Percentiles rank a stretch among this genome's conserved stretches.
These are phyloP conservation scores for Oxytorus armatus DNA, from an alignment of 2,888 invertebrate species.

Conservation along the genomic window DNA sequence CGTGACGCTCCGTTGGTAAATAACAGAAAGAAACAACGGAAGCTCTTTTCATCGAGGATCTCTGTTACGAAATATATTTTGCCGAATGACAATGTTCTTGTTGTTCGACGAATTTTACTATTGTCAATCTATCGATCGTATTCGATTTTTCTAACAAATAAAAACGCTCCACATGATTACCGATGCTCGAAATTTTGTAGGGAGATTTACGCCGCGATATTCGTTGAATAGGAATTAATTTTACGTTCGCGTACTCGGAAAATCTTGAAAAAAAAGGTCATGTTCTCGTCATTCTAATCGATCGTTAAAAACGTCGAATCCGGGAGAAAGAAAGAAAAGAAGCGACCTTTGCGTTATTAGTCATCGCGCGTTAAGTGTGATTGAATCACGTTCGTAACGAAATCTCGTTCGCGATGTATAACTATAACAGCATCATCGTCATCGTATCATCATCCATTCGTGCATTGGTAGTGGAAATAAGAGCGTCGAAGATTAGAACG, in stretches of 20 bases:
- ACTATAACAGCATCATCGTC: conserved; percentile 32
- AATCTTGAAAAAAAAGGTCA: too few species aligned
- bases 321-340: not conserved
- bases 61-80: too few species aligned
- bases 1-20: conserved; percentile 36
- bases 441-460: conserved; percentile 26
- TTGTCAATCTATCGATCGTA: too few species aligned
- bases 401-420: conserved; percentile 28
- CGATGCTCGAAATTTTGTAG: too few species aligned
- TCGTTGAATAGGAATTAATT: too few species aligned
- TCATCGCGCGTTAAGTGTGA: not conserved
- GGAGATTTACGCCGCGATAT: too few species aligned
- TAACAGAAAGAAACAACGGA: not conserved
- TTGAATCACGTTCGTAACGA: conserved; percentile 1
- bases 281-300: not conserved
- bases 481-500: conserved; percentile 51
- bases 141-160: too few species aligned
- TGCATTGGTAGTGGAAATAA: conserved; percentile 5
- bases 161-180: too few species aligned
- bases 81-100: too few species aligned
- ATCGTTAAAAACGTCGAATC: not conserved
- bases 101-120: too few species aligned
- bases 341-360: not conserved
- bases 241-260: too few species aligned
- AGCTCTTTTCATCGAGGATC: not conserved